Evolutionary conservation across 2,888 invertebrate genomes (phyloP), one percentile per base, ranked within the genome.

Genomic region (Lasioglossum figueresi): DNA sequence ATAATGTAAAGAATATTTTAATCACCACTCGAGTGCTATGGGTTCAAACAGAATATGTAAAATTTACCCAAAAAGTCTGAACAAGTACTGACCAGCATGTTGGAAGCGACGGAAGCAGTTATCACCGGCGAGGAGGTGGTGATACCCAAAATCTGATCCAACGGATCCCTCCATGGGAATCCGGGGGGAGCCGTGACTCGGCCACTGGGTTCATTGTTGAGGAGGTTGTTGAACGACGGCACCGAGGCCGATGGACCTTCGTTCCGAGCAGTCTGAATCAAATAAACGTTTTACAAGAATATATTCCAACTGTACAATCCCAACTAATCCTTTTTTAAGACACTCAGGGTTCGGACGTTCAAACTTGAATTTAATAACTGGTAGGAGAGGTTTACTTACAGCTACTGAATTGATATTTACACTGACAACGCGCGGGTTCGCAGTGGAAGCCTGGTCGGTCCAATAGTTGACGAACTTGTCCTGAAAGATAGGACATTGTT

Each of bases 381-480:
- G 45, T 45, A 45, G 16, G 45, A 45, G 31, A 75, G 34, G n/a
- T 70, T 70, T 74, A 91, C 94, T 94, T 91, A 95, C 95, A 74
- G 95, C 92, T 77, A 93, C 91, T 79, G 94, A 94, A 92, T 94
- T 95, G 82, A 94, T 92, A 87, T 92, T 93, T 76, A 94, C 93
- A 88, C 92, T 93, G 85, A 93, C 89, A 79, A 93, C 93, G 82
- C 92, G 89, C n/a, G 94, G 93, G 88, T 91, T 92, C 79, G 90
- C 84, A 76, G 91, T 92, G 40, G 91, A 88, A 70, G 91, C 88
- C 37, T 89, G 91, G 77, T 93, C 91, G 84, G 90, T 93, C 94
- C 94, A 94, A 88, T 94, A 95, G 89, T 94, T 94, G 88, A 94
- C 92, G 89, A 94, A 93, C 90, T 94, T 94, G 84, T 95, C 94